Conservation (phyloP, 2,113 vertebrate species). For the Labeo rohita region DNA sequence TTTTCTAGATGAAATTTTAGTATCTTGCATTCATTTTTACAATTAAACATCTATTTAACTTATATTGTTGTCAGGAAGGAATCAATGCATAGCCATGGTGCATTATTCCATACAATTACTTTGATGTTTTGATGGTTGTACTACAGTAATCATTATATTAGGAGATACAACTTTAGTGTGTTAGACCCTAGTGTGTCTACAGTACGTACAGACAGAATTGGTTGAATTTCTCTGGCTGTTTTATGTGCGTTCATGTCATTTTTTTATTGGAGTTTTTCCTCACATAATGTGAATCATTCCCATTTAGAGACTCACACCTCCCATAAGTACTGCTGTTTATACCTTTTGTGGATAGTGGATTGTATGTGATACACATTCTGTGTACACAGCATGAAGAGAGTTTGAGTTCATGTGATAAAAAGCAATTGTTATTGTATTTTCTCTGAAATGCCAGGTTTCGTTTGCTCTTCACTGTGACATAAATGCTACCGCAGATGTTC, state of each 20-base stretch:
- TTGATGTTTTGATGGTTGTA: not conserved
- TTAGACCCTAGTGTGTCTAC: not conserved
- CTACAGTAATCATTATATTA: not conserved
- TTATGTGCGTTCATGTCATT: not conserved
- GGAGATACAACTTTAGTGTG: too few species aligned
- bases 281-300: slow-evolving; percentile 4
- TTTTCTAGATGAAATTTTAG: not conserved
- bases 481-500: not conserved
- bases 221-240: not conserved
- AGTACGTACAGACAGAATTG: not conserved
- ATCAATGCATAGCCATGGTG: not conserved
- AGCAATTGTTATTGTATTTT: not conserved
- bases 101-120: not conserved
- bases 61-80: not conserved
- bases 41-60: not conserved
- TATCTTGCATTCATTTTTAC: not conserved
- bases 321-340: not conserved
- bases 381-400: not conserved
- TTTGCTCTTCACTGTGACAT: not conserved
- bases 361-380: not conserved
- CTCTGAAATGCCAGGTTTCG: not conserved
- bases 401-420: not conserved
- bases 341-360: not conserved
- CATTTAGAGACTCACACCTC: not conserved
- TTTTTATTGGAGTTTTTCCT: not conserved